These are phyloP conservation scores for Clupea harengus DNA, from an alignment of 2,113 vertebrate genomes.

Conservation along the genomic window DNA sequence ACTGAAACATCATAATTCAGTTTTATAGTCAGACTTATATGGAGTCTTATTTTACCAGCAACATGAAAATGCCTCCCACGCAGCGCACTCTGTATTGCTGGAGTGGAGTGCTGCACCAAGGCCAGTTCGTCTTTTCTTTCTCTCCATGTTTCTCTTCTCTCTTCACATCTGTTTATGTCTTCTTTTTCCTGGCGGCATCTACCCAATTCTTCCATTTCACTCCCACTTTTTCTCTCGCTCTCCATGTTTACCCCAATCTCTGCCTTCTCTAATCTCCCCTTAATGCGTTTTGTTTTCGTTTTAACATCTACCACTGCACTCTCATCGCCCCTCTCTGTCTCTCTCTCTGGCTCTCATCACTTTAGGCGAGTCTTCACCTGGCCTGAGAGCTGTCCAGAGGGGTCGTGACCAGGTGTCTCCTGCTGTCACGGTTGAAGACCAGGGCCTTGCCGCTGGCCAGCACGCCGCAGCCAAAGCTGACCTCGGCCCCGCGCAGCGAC, in stretches of 20 bases:
- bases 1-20: too few relatives aligned
- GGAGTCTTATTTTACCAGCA: too few relatives aligned
- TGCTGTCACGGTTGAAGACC: conserved; percentile 93
- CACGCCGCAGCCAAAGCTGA: conserved; percentile 95
- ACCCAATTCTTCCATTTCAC: too few relatives aligned
- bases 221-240: not conserved
- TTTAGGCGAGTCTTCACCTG: conserved; percentile 69
- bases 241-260: not conserved
- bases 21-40: too few relatives aligned
- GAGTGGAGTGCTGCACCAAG: too few relatives aligned
- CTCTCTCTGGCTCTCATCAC: not conserved
- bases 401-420: conserved; percentile 88
- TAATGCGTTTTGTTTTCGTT: not conserved
- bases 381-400: conserved; percentile 96
- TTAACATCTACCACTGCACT: too few relatives aligned
- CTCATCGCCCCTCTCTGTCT: not conserved
- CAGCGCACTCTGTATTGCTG: too few relatives aligned
- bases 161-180: too few relatives aligned
- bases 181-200: too few relatives aligned
- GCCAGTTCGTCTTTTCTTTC: too few relatives aligned
- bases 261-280: not conserved
- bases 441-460: conserved; percentile 94
- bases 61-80: too few relatives aligned
- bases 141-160: not conserved
- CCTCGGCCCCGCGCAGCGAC: conserved; percentile 91